Base-by-base conservation (phyloP, 64 coral and sea anemone species). In the Montipora capricornis region DNA sequence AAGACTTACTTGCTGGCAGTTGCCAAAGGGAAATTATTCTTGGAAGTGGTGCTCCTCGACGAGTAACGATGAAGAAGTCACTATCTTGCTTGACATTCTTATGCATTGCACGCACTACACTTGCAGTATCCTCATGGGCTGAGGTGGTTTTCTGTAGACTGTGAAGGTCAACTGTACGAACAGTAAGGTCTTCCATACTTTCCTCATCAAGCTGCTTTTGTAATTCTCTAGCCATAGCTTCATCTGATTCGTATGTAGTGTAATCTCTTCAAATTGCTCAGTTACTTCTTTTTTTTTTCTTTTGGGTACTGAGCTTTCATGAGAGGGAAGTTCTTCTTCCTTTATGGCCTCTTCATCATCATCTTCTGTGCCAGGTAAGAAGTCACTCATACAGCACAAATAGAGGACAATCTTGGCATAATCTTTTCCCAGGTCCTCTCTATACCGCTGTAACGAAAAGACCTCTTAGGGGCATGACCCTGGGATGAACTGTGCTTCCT, bases 11-110 rank as follows among this genome's bases (percentile, higher is more conserved):
- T 46, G 90, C 81, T 84, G 86, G 84, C 81, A 86, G 88, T 24
- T 82, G 95, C 95, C 86, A 92, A 49, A 93, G 49, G 19, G 68
- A 78, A 55, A 96, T 77, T 67, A 80, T 91, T 90, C 95, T 78
- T n/a, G 80, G 46, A 52, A 93, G 47, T 59, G 77, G 75, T 61
- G 84, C 77, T 79, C 89, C 89, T 47, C 94, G 87, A 68, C 88
- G 87, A 59, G 87, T 80, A 55, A 91, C 77, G 44, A 94, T 83
- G 78, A 82, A 94, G 37, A 89, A 61, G 74, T 70, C 77, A 71
- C 10, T 3, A 80, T 81, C 77, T 90, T 90, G 89, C 61, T 81
- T 70, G 29, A 90, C 77, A 90, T 69, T 80, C 75, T 90, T 80
- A 49, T 90, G 17, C 89, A 90, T 90, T 90, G 76, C 37, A 90